Conservation (phyloP, 64 coral and sea anemone genomes). For the Stylophora pistillata region DNA sequence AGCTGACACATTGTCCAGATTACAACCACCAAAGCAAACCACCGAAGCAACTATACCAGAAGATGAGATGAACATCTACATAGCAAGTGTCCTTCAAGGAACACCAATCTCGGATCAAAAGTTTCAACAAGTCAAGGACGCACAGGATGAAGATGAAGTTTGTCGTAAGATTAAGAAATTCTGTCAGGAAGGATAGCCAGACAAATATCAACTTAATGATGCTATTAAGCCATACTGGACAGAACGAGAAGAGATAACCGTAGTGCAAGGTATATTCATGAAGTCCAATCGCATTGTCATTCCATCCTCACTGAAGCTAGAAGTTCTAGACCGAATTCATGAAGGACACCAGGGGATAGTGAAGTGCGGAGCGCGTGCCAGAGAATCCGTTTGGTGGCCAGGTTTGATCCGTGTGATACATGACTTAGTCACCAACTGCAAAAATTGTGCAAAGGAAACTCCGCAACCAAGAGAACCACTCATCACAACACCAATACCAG, state of each 20-base stretch:
- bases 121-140: conserved; percentile 23
- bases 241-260: conserved; percentile 15
- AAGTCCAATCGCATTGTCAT: conserved; percentile 55
- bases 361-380: conserved; percentile 59
- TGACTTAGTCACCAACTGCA: conserved; percentile 15
- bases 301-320: conserved; percentile 45
- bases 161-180: conserved; percentile 17
- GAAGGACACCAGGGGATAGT: conserved; percentile 52
- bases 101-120: conserved; percentile 20
- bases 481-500: neutral
- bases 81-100: conserved; percentile 28
- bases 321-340: conserved; percentile 55
- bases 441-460: neutral
- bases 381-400: conserved; percentile 65
- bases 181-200: conserved; percentile 56
- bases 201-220: conserved; percentile 9
- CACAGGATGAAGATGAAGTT: no score
- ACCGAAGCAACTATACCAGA: conserved; percentile 10
- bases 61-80: conserved; percentile 34
- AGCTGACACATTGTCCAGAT: conserved; percentile 31
- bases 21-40: neutral
- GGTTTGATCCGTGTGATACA: conserved; percentile 40
- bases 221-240: conserved; percentile 55
- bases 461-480: conserved; percentile 29
- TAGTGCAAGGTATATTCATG: conserved; percentile 43